Evolutionary conservation across 2,888 invertebrate species (phyloP).

Genomic region (Trilocha varians): DNA sequence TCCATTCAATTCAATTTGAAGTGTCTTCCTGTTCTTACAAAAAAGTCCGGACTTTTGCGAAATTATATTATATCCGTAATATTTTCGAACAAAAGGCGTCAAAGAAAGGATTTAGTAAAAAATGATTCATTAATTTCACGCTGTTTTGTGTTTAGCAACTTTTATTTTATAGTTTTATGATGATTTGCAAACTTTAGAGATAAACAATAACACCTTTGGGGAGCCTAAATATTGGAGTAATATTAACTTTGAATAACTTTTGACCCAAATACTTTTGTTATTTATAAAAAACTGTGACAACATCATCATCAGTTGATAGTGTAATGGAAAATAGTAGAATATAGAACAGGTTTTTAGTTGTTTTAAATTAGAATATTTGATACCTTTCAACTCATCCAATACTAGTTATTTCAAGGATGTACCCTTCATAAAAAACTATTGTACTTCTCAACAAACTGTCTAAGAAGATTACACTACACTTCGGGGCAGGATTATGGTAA

Average conservation of each 20-base stretch:
- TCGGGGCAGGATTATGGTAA: constrained; percentile 7
- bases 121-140: not conserved
- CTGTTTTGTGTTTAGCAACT: constrained; percentile 1
- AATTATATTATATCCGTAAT: not conserved
- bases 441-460: too few relatives aligned
- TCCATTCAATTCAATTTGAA: not conserved
- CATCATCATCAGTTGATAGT: too few relatives aligned
- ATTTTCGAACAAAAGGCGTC: not conserved
- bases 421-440: too few relatives aligned
- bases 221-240: too few relatives aligned
- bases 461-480: not conserved
- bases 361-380: too few relatives aligned
- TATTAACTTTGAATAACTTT: too few relatives aligned
- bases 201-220: not conserved
- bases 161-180: not conserved
- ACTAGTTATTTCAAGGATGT: too few relatives aligned
- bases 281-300: too few relatives aligned
- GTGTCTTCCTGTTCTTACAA: not conserved
- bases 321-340: too few relatives aligned
- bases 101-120: not conserved
- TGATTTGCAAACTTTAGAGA: not conserved
- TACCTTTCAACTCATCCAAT: not conserved
- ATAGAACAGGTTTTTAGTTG: too few relatives aligned
- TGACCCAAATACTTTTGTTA: too few relatives aligned
- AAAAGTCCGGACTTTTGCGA: not conserved